Percentiles rank a stretch among this genome's conserved stretches.
phyloP scores from a whole-genome alignment of 2,797 vertebrate genomes.

The Oryzias dopingdopingensis region DNA sequence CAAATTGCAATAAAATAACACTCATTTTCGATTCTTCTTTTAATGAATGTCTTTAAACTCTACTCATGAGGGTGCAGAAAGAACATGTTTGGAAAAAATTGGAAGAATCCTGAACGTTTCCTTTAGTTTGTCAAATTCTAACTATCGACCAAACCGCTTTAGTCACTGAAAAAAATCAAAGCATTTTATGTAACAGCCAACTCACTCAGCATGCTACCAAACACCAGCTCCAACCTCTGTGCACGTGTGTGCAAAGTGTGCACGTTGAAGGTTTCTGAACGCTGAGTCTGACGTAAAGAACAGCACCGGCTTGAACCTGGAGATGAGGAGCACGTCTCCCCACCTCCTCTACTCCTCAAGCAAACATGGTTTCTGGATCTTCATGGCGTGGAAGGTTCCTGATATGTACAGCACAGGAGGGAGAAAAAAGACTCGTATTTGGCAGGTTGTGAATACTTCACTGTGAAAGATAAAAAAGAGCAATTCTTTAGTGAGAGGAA shows the following conservation, averaged over 20 bases:
- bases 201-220: slow-evolving; percentile 71
- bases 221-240: slow-evolving; percentile 42
- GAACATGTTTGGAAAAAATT: slow-evolving; percentile 32
- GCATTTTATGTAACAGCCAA: slow-evolving; percentile 66
- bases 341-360: slow-evolving; percentile 44
- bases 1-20: slow-evolving; percentile 59
- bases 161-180: slow-evolving; percentile 72
- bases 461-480: slow-evolving; percentile 37
- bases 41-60: slow-evolving; percentile 47
- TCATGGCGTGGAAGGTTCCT: slow-evolving; percentile 69
- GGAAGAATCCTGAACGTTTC: slow-evolving; percentile 59
- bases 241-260: slow-evolving; percentile 26
- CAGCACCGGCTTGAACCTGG: slow-evolving; percentile 47
- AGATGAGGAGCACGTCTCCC: slow-evolving; percentile 8
- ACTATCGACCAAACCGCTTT: slow-evolving; percentile 65
- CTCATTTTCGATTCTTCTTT: slow-evolving; percentile 36
- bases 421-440: slow-evolving; percentile 70
- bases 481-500: slow-evolving; percentile 64
- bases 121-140: slow-evolving; percentile 70
- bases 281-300: slow-evolving; percentile 56
- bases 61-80: slow-evolving; percentile 42
- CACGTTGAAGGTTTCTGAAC: slow-evolving; percentile 17
- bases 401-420: slow-evolving; percentile 79
- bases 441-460: slow-evolving; percentile 72
- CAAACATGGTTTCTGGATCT: slow-evolving; percentile 44